Conservation (phyloP, 2,113 vertebrate genomes). For the Cheirogaleus medius region DNA sequence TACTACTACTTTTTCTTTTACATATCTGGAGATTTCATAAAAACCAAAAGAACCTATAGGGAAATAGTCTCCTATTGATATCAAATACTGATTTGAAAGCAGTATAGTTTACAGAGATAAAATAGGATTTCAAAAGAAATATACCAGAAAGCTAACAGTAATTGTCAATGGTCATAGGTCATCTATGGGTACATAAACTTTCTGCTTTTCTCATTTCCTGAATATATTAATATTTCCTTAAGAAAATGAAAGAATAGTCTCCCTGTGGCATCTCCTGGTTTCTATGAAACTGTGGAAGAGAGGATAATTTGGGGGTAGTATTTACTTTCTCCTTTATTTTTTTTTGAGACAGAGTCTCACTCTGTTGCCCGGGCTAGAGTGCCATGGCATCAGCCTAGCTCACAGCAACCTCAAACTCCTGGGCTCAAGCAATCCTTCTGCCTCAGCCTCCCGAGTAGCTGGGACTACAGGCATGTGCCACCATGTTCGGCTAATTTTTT, state of each 20-base stretch:
- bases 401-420: too few relatives aligned
- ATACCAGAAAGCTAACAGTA: background rate
- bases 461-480: too few relatives aligned
- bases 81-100: slow-evolving; percentile 22
- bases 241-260: background rate
- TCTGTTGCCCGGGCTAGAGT: too few relatives aligned
- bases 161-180: background rate
- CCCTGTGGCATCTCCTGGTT: background rate
- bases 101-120: background rate
- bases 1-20: background rate
- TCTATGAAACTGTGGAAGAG: background rate
- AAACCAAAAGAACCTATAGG: background rate
- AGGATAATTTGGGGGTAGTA: background rate
- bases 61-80: background rate
- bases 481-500: too few relatives aligned
- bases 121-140: background rate
- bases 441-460: too few relatives aligned
- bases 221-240: background rate
- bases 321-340: background rate
- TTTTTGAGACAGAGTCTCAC: too few relatives aligned
- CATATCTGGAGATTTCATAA: background rate
- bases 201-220: background rate
- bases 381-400: too few relatives aligned
- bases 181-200: background rate
- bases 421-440: too few relatives aligned